Evolutionary conservation across 2,888 invertebrate genomes (phyloP).

Genomic region (Drosophila demipolita): DNA sequence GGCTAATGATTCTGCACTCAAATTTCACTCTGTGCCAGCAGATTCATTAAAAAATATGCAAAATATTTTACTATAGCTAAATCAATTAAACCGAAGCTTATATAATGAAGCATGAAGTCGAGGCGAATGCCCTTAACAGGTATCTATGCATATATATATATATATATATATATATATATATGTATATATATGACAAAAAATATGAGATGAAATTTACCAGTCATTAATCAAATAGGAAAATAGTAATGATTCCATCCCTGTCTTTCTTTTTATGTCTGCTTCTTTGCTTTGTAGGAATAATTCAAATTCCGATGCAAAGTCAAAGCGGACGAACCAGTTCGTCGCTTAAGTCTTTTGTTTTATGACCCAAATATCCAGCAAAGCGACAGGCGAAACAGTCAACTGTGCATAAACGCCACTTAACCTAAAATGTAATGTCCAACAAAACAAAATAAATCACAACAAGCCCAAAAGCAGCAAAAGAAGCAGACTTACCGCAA

Average conservation of each 20-base stretch:
- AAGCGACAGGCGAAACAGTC: conserved; percentile 53
- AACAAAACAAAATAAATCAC: conserved; percentile 67
- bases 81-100: conserved; percentile 69
- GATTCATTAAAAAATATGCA: conserved; percentile 63
- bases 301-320: conserved; percentile 63
- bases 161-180: background rate
- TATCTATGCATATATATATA: background rate
- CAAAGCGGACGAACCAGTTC: conserved; percentile 60
- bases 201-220: conserved; percentile 54
- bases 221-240: conserved; percentile 73
- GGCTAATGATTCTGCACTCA: conserved; percentile 61
- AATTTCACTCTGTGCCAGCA: conserved; percentile 51
- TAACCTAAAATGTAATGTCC: conserved; percentile 70
- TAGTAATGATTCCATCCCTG: conserved; percentile 48
- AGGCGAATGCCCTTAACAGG: conserved; percentile 56
- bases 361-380: conserved; percentile 56
- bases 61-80: conserved; percentile 46
- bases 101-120: conserved; percentile 65
- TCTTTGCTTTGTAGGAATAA: conserved; percentile 44
- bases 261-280: conserved; percentile 9
- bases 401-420: conserved; percentile 66
- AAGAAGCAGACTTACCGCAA: conserved; percentile 58
- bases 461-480: conserved; percentile 48
- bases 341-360: conserved; percentile 73
- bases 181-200: background rate